Evolutionary conservation across 1,140 invertebrate genomes (phyloP).

Genomic region (Ips nitidus): DNA sequence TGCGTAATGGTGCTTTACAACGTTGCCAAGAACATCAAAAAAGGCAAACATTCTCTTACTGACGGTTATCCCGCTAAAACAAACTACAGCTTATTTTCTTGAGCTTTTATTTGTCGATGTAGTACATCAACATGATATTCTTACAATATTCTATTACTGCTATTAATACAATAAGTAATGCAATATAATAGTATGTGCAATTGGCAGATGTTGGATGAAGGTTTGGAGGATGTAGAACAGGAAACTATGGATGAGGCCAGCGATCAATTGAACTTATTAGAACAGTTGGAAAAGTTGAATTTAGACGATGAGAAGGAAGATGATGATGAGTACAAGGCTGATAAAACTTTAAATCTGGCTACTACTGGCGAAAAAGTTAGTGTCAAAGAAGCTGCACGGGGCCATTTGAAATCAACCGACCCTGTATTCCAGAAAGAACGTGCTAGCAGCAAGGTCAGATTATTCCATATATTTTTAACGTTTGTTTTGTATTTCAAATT

Average conservation of each 20-base stretch:
- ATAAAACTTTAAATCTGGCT: not conserved
- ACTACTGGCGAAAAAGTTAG: constrained; percentile 25
- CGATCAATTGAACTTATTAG: constrained; percentile 52
- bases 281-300: constrained; percentile 50
- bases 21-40: too few species aligned
- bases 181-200: too few species aligned
- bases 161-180: not conserved
- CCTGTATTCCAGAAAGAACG: constrained; percentile 65
- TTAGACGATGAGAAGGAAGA: constrained; percentile 41
- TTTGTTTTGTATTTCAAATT: not conserved
- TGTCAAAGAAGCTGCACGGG: constrained; percentile 53
- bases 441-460: constrained; percentile 62
- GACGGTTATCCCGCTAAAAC: too few species aligned
- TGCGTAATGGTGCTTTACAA: too few species aligned
- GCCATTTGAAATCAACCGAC: constrained; percentile 64
- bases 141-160: too few species aligned
- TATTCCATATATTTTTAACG: not conserved
- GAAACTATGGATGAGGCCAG: constrained; percentile 43
- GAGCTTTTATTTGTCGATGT: too few species aligned
- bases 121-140: too few species aligned
- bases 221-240: constrained; percentile 45
- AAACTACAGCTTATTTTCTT: too few species aligned
- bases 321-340: constrained; percentile 18
- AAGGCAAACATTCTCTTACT: too few species aligned
- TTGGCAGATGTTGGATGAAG: constrained; percentile 61